Evolutionary conservation across 2,113 vertebrate species (phyloP).

Genomic region (Elgaria multicarinata): DNA sequence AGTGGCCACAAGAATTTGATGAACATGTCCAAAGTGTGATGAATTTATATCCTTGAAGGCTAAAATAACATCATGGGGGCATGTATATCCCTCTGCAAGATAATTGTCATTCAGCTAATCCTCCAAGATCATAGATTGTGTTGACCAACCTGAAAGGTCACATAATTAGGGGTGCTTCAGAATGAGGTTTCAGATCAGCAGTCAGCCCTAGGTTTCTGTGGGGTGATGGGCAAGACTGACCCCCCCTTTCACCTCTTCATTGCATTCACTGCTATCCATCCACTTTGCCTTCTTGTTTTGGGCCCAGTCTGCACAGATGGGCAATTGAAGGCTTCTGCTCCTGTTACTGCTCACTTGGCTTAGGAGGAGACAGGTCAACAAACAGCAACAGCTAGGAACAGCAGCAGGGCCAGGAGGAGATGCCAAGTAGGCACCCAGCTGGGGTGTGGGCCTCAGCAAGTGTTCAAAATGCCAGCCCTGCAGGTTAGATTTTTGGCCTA

Average conservation of each 20-base stretch:
- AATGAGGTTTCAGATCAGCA: neutral
- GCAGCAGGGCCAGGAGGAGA: neutral
- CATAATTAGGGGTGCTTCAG: neutral
- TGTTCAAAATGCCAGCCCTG: neutral
- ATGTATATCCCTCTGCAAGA: neutral
- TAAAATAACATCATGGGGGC: neutral
- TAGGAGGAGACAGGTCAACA: neutral
- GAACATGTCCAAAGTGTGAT: neutral
- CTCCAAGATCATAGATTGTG: neutral
- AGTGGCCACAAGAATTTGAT: neutral
- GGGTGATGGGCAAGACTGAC: neutral
- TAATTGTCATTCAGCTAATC: constrained; percentile 6
- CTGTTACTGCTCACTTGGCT: neutral
- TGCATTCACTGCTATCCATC: neutral
- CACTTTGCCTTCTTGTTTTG: neutral
- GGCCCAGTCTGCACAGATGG: neutral
- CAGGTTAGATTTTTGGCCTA: constrained; percentile 41
- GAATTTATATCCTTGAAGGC: neutral
- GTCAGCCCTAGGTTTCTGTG: neutral
- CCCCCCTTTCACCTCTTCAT: neutral
- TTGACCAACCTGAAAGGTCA: neutral
- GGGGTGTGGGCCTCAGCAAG: neutral
- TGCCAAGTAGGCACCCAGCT: neutral
- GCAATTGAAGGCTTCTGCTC: neutral
- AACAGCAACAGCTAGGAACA: neutral